Conservation (phyloP, 2,113 vertebrate genomes). For the Chrysochloris asiatica region DNA sequence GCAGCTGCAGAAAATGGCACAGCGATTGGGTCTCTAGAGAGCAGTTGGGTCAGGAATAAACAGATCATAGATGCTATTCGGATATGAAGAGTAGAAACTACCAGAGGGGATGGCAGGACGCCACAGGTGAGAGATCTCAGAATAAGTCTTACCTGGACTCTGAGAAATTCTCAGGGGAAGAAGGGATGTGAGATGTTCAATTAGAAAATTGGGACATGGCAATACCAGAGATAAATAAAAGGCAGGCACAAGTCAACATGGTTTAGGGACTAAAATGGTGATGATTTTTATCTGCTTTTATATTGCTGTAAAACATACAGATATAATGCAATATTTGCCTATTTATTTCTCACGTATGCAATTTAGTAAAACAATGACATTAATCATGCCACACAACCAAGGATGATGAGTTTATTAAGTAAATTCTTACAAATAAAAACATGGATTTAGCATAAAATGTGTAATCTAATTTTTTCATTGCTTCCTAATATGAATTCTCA, state of each 20-base stretch:
- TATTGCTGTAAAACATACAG: background rate
- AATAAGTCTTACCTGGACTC: background rate
- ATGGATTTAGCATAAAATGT: background rate
- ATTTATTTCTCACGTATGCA: background rate
- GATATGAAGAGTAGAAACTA: background rate
- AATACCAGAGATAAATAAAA: background rate
- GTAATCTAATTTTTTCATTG: background rate
- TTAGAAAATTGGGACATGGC: background rate
- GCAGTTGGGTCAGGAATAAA: background rate
- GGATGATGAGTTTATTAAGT: background rate
- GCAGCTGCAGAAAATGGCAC: constrained; percentile 30
- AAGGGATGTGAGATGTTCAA: background rate
- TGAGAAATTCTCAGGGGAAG: background rate
- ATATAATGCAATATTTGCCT: background rate
- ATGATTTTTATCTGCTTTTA: background rate
- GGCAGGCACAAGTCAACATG: background rate
- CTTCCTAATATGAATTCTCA: background rate
- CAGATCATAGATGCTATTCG: background rate
- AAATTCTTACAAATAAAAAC: background rate
- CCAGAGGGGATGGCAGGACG: background rate
- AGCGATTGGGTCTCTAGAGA: background rate
- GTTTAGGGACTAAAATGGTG: background rate
- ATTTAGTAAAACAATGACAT: background rate
- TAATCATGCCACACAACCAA: background rate
- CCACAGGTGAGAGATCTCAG: background rate